Percentiles rank a stretch among this genome's conserved stretches.
Evolutionary conservation across 2,113 vertebrate species (phyloP).

Genomic region (Brevimyrus niger): DNA sequence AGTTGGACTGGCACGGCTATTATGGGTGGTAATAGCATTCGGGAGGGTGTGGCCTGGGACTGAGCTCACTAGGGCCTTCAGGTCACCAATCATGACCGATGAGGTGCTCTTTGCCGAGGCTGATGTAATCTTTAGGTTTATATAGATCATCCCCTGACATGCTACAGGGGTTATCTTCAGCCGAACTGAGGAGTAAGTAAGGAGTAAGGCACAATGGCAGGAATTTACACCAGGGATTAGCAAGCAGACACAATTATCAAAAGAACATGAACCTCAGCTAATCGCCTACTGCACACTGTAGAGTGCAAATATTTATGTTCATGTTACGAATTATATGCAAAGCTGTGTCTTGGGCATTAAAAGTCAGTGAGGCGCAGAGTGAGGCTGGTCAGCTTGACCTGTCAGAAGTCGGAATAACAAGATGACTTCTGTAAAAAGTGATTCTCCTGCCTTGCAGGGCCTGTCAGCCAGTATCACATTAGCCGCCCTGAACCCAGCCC

Average conservation of each 20-base stretch:
- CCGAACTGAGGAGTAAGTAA: neutral
- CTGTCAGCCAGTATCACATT: neutral
- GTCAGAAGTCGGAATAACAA: neutral
- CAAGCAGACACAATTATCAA: slow-evolving; percentile 10
- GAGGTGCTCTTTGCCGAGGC: neutral
- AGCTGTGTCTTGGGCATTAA: neutral
- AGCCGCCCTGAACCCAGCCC: neutral
- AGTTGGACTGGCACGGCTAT: neutral
- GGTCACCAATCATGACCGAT: neutral
- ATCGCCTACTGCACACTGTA: neutral
- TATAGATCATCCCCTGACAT: neutral
- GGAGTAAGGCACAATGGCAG: neutral
- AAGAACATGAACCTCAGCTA: neutral
- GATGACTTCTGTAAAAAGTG: neutral
- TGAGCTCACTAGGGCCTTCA: neutral
- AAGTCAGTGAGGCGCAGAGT: neutral
- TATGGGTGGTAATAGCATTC: neutral
- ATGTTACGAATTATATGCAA: neutral
- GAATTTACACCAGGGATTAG: slow-evolving; percentile 2
- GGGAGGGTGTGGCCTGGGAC: neutral
- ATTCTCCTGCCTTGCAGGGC: neutral
- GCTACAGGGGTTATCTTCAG: neutral
- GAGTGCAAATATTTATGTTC: neutral
- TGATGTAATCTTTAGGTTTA: neutral
- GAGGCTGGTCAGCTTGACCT: neutral